Percentiles rank a stretch among this genome's conserved stretches.
phyloP scores from a whole-genome alignment of 2,113 vertebrate species.

The Poeciliopsis turrubarensis region DNA sequence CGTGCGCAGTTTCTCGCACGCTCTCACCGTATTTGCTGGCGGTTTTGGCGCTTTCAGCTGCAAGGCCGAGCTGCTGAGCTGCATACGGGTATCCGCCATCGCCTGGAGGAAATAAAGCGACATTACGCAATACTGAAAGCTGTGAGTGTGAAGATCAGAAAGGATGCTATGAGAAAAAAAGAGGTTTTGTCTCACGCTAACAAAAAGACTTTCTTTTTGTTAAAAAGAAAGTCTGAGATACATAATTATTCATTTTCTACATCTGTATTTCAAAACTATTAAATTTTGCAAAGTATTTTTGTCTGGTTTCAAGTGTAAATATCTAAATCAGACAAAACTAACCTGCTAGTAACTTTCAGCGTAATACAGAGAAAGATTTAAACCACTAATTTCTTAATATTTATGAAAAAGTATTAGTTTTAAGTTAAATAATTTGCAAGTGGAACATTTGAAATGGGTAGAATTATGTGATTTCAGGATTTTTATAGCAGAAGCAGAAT shows the following conservation, averaged over 20 bases:
- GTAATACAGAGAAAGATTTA: too few species aligned
- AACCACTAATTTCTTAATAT: too few species aligned
- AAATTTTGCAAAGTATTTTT: too few species aligned
- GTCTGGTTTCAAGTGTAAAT: too few species aligned
- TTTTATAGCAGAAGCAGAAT: too few species aligned
- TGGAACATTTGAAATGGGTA: too few species aligned
- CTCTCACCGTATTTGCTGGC: slow-evolving; percentile 74
- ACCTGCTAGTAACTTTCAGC: too few species aligned
- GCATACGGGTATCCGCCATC: slow-evolving; percentile 72
- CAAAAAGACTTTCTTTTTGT: neutral
- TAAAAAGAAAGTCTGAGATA: neutral
- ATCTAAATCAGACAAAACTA: too few species aligned
- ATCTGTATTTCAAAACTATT: too few species aligned
- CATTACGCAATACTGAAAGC: neutral
- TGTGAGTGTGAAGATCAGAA: neutral
- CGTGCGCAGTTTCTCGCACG: neutral
- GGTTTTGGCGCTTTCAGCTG: slow-evolving; percentile 68
- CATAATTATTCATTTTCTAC: neutral
- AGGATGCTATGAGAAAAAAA: neutral
- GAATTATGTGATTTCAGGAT: too few species aligned
- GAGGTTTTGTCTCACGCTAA: neutral
- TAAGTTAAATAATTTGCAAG: too few species aligned
- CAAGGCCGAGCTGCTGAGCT: slow-evolving; percentile 69
- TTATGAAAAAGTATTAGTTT: too few species aligned
- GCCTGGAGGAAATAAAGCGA: slow-evolving; percentile 45